Evolutionary conservation across 1,140 invertebrate genomes (phyloP).

Genomic region (Varroa destructor): DNA sequence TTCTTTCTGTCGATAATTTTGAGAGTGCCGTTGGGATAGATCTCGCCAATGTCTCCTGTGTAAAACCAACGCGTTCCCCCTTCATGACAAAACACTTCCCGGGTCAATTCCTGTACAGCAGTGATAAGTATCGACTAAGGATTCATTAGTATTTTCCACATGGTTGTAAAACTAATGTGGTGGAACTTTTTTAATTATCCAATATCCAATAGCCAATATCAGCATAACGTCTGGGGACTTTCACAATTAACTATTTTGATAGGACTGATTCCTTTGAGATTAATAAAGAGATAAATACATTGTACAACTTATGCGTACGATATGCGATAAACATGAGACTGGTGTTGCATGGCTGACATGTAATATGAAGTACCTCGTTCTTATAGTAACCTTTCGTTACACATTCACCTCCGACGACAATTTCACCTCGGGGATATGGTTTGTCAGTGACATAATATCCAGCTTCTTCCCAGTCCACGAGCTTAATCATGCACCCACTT

Average conservation of each 20-base stretch:
- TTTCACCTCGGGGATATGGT: conserved; percentile 50
- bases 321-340: too few species aligned
- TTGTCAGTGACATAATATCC: conserved; percentile 45
- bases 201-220: too few species aligned
- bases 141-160: too few species aligned
- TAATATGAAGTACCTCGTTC: conserved; percentile 43
- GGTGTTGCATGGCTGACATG: too few species aligned
- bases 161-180: too few species aligned
- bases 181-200: too few species aligned
- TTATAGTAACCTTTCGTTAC: conserved; percentile 48
- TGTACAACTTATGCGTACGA: too few species aligned
- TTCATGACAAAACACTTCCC: conserved; percentile 43
- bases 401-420: conserved; percentile 46
- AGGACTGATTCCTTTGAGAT: too few species aligned
- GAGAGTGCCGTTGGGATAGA: conserved; percentile 45
- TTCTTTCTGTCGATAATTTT: conserved; percentile 71
- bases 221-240: too few species aligned
- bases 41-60: conserved; percentile 48
- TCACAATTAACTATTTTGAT: too few species aligned
- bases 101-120: conserved; percentile 40
- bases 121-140: too few species aligned
- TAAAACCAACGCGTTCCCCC: conserved; percentile 44
- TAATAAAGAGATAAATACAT: too few species aligned
- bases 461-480: conserved; percentile 41
- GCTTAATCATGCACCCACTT: conserved; percentile 35